Base-by-base conservation (phyloP, 2,888 invertebrate species). In the Apamea crenata region DNA sequence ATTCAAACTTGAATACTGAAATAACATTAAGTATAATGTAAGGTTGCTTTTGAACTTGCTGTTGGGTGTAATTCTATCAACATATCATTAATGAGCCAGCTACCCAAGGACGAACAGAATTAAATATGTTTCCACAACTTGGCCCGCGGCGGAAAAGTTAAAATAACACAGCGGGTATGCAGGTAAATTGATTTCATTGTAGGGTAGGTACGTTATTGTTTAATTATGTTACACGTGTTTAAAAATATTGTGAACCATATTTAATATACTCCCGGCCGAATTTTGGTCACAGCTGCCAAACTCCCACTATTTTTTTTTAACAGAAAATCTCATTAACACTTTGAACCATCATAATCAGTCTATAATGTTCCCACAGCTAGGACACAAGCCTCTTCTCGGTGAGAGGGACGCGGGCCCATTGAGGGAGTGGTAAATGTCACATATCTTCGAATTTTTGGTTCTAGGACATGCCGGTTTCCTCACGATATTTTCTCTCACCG, bases 61-160 rank as follows among this genome's bases (percentile, higher is more conserved):
- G 65, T 80, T 25, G 47, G n/a, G 36, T 74, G 67, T 81, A 83
- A 82, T 78, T 78, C 50, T 74, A 77, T 81, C 44, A 84, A 77
- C 81, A 79, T 68, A 83, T 85, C 47, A 80, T 77, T 78, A 82
- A 84, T 72, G 65, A 74, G 65, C 77, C 65, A 40, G 76, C 78
- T 79, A 80, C 69, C 77, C 66, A 63, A 32, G 77, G 73, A 74
- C 66, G n/a, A 72, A 74, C 44, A 78, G 65, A 81, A 87, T 81
- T 73, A 77, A 86, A 81, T 68, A 83, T 80, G 82, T 85, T 89
- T 74, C 56, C 67, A 74, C 72, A 86, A 81, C 32, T 74, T 36
- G 8, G 53, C 86, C 78, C 7, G 77, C 25, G 76, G 88, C 77
- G 65, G 12, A 53, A 81, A 74, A 76, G 70, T 36, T 63, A 32